Evolutionary conservation across 2,888 invertebrate species (phyloP).

Genomic region (Margaritifera margaritifera): DNA sequence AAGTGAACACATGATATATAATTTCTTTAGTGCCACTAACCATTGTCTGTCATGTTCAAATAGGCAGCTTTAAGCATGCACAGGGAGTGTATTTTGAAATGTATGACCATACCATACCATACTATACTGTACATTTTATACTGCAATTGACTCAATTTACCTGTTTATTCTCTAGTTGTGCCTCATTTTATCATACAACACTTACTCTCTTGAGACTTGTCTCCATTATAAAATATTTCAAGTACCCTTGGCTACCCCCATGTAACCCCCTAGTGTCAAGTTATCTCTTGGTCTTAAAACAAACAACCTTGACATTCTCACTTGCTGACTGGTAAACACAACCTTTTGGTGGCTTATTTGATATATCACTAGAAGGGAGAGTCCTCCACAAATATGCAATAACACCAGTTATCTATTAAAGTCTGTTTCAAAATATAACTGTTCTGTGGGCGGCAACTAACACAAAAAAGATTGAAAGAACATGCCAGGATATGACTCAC

Average conservation of each 20-base stretch:
- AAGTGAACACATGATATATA: too few species aligned
- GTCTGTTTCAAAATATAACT: constrained; percentile 24
- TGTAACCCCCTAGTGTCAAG: not conserved
- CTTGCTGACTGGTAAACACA: constrained; percentile 21
- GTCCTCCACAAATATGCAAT: constrained; percentile 25
- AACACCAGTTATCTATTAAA: constrained; percentile 32
- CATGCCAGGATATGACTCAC: too few species aligned
- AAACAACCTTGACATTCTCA: constrained; percentile 18
- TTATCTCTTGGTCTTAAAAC: not conserved
- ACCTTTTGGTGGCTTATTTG: constrained; percentile 18
- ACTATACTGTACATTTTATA: not conserved
- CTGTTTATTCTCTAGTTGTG: not conserved
- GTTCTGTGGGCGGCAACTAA: too few species aligned
- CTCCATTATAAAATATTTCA: too few species aligned
- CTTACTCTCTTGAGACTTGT: too few species aligned
- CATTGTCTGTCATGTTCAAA: too few species aligned
- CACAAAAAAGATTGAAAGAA: too few species aligned
- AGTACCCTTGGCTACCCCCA: not conserved
- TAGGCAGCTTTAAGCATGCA: too few species aligned
- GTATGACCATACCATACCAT: not conserved
- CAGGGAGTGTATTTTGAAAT: too few species aligned
- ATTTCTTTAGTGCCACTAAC: too few species aligned
- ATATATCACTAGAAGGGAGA: constrained; percentile 20
- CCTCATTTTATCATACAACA: not conserved
- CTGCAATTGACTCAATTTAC: not conserved